phyloP scores from a whole-genome alignment of 1,140 invertebrate genomes.

The Diorhabda elongata region DNA sequence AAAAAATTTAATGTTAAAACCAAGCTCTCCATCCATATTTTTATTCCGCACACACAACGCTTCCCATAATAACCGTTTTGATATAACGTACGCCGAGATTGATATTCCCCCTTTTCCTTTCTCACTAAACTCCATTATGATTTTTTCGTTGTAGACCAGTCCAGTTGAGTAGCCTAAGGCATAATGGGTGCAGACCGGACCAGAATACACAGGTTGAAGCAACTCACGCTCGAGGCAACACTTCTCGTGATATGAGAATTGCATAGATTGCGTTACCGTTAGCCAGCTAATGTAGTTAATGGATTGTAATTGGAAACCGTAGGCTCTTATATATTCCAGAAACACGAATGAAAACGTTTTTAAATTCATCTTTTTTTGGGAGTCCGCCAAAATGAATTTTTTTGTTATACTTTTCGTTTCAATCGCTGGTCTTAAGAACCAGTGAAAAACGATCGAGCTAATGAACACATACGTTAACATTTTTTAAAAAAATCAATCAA shows the following conservation, averaged over 20 bases:
- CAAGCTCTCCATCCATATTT: too few species aligned
- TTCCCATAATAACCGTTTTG: background rate
- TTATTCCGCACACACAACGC: too few species aligned
- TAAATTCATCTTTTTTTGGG: background rate
- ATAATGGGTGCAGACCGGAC: background rate
- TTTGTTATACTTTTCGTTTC: too few species aligned
- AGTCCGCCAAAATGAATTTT: too few species aligned
- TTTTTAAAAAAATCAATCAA: too few species aligned
- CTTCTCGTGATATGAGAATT: background rate
- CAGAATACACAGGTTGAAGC: background rate
- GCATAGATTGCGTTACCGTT: slow-evolving; percentile 1
- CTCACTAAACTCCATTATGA: background rate
- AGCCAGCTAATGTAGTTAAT: slow-evolving; percentile 2
- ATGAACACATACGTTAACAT: too few species aligned
- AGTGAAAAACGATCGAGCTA: too few species aligned
- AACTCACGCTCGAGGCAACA: background rate
- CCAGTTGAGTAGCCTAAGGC: background rate
- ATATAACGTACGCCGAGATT: slow-evolving; percentile 2
- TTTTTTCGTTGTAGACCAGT: background rate
- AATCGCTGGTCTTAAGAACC: too few species aligned
- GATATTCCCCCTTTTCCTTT: background rate
- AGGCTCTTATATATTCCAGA: background rate
- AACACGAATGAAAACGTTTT: background rate
- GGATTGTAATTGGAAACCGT: background rate
- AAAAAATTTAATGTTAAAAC: too few species aligned